A percentile compares a stretch with the other conserved stretches of the same genome.
Conservation (phyloP, 2,113 vertebrate species). For the Dromaius novaehollandiae region DNA sequence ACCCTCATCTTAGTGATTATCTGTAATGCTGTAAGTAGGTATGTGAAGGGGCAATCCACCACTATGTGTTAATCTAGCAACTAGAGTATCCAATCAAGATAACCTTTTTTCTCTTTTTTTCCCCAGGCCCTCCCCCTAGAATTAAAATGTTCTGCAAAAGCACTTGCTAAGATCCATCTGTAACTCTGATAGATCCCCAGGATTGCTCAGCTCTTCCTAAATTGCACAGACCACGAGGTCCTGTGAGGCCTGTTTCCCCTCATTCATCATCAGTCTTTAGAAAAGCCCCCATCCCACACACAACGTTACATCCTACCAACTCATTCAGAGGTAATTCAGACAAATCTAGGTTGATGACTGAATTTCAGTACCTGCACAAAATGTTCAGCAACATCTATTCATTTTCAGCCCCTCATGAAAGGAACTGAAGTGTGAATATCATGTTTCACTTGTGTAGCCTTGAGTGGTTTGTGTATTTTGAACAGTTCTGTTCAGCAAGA, state of each 20-base stretch:
- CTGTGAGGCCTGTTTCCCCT: background rate
- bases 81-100: background rate
- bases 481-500: background rate
- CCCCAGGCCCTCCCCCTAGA: background rate
- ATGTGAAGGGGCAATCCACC: background rate
- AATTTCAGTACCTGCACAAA: background rate
- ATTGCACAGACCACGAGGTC: background rate
- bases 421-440: background rate
- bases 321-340: background rate
- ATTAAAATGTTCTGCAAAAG: background rate
- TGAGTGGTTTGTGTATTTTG: background rate
- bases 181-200: background rate
- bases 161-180: background rate
- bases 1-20: background rate
- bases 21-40: background rate
- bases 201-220: background rate
- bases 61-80: background rate
- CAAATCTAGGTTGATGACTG: background rate
- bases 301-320: background rate
- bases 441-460: background rate
- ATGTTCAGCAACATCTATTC: background rate
- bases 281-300: background rate
- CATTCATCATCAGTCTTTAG: background rate
- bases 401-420: background rate
- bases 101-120: background rate